Conservation (phyloP, 1,140 invertebrate species). For the Cyrtorhinus lividipennis region DNA sequence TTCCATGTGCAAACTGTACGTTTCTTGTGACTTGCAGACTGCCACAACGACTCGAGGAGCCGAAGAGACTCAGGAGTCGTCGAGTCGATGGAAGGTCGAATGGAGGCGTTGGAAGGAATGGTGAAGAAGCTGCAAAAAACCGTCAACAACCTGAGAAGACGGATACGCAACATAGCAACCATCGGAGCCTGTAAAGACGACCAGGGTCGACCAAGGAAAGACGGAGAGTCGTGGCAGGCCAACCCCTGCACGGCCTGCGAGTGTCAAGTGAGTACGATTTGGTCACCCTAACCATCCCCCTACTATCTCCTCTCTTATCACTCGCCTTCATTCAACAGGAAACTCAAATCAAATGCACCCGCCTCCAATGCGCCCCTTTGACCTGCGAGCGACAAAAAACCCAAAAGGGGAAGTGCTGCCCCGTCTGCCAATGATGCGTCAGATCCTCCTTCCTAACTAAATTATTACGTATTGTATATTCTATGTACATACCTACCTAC, state of each 20-base stretch:
- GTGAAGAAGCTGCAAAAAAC: constrained; percentile 39
- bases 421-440: constrained; percentile 21
- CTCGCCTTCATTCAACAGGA: constrained; percentile 16
- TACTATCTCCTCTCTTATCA: not conserved
- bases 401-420: constrained; percentile 21
- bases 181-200: constrained; percentile 32
- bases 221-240: constrained; percentile 36
- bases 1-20: too few relatives aligned
- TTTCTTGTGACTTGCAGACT: too few relatives aligned
- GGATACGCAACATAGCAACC: constrained; percentile 35
- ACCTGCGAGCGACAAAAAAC: constrained; percentile 18
- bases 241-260: constrained; percentile 38
- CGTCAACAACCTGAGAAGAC: constrained; percentile 36
- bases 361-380: constrained; percentile 19
- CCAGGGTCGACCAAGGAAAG: constrained; percentile 30
- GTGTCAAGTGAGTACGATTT: constrained; percentile 37
- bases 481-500: too few relatives aligned
- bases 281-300: not conserved
- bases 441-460: too few relatives aligned
- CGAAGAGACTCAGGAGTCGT: constrained; percentile 17
- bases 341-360: constrained; percentile 21
- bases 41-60: constrained; percentile 19
- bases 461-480: too few relatives aligned
- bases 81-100: constrained; percentile 32
- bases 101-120: constrained; percentile 39